Evolutionary conservation across 2,888 invertebrate genomes (phyloP).

Genomic region (Chydorus sphaericus): DNA sequence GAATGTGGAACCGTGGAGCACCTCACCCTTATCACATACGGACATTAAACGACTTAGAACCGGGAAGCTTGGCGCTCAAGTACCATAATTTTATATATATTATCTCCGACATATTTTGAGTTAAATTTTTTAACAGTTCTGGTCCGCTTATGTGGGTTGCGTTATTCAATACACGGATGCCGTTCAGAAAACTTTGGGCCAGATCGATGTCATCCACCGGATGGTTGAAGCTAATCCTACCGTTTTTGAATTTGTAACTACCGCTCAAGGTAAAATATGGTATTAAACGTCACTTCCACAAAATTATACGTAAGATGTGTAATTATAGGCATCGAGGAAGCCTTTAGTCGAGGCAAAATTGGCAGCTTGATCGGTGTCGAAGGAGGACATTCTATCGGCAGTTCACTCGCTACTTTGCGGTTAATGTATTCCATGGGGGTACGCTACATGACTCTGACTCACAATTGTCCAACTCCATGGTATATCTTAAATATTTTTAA

Average conservation of each 20-base stretch:
- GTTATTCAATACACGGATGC: constrained; percentile 69
- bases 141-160: constrained; percentile 75
- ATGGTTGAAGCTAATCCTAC: constrained; percentile 65
- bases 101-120: not conserved
- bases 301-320: not conserved
- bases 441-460: constrained; percentile 76
- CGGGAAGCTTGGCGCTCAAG: constrained; percentile 31
- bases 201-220: constrained; percentile 69
- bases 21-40: constrained; percentile 27
- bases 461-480: constrained; percentile 86
- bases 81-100: constrained; percentile 14
- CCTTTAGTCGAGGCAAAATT: constrained; percentile 36
- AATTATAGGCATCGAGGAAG: constrained; percentile 38
- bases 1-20: constrained; percentile 22
- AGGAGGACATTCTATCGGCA: constrained; percentile 82
- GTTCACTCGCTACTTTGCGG: constrained; percentile 70
- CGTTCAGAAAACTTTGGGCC: constrained; percentile 66
- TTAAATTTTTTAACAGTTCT: constrained; percentile 43
- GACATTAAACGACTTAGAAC: constrained; percentile 29
- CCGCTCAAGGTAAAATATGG: constrained; percentile 49
- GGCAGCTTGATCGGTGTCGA: constrained; percentile 60
- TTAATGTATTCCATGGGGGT: constrained; percentile 81
- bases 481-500: constrained; percentile 18
- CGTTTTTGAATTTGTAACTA: constrained; percentile 58
- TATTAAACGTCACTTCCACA: not conserved